Percentiles rank a stretch among this genome's conserved stretches.
These are phyloP conservation scores for Oncorhynchus nerka DNA, from an alignment of 2,113 vertebrate genomes.

Conservation along the genomic window DNA sequence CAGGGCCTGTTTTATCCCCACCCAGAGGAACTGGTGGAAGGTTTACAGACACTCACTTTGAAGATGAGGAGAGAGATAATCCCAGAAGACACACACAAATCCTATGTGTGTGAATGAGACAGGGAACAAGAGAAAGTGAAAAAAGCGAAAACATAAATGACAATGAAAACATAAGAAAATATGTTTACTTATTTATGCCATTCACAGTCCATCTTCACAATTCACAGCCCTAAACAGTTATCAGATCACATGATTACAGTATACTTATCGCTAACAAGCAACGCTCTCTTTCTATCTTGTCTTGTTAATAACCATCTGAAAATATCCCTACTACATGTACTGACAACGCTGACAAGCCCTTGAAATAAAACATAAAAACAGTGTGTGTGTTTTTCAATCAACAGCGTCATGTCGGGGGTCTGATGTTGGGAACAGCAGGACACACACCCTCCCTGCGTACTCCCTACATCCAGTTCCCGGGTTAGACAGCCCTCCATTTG, in stretches of 20 bases:
- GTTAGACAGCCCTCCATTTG: conserved; percentile 65
- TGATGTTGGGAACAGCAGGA: conserved; percentile 47
- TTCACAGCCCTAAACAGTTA: conserved; percentile 52
- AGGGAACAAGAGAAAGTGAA: conserved; percentile 15
- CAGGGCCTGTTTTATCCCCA: conserved; percentile 8
- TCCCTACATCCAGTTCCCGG: conserved; percentile 40
- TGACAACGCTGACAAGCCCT: too few species aligned
- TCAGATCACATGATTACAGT: conserved; percentile 20
- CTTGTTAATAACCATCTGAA: background rate
- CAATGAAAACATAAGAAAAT: conserved; percentile 39
- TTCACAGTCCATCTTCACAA: conserved; percentile 12
- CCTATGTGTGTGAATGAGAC: conserved; percentile 39
- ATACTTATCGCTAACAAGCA: conserved; percentile 15
- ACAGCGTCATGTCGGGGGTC: conserved; percentile 18
- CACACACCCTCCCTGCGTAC: conserved; percentile 47
- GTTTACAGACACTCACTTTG: conserved; percentile 48
- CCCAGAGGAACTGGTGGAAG: background rate
- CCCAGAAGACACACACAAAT: background rate
- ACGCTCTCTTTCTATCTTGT: background rate
- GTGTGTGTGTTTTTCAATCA: conserved; percentile 19
- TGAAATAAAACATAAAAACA: conserved; percentile 58
- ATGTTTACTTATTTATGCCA: background rate
- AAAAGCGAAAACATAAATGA: conserved; percentile 10
- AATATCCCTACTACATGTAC: background rate
- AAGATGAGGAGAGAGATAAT: conserved; percentile 27